Base-by-base conservation (phyloP, 1,140 invertebrate genomes). In the Ips nitidus region DNA sequence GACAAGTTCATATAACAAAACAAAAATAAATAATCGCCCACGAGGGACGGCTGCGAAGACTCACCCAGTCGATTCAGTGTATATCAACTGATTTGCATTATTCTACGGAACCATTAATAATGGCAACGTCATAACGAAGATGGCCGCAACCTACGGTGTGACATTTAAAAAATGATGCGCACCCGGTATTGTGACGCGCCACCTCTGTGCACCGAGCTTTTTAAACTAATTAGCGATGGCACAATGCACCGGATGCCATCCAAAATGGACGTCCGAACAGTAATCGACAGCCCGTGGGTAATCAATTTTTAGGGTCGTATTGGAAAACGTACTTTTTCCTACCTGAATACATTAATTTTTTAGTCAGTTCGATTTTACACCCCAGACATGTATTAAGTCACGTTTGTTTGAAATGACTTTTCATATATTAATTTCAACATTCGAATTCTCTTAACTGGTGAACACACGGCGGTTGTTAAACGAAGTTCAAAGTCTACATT, bases 171-270 rank as follows among this genome's bases (percentile, higher is more conserved):
- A 66, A 66, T 66, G 52, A 57, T 42, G 53, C 42, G 53, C 64
- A 66, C 64, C 64, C 64, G 64, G 64, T 37, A 36, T 47, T 58
- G n/a, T 66, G 64, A 66, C 64, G 64, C 41, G 53, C 39, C 36
- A 36, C 45, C 8, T 41, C 52, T 7, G 53, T 38, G 41, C 6
- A 37, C 52, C 52, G 45, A n/a, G 62, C 43, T 64, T 64, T 52
- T 37, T 50, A 50, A 50, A 50, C 45, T 50, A 50, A 50, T 50
- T 50, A 50, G 2, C 45, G 45, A 50, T 50, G 45, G 45, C 59
- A n/a, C 42, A 36, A 61, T 61, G 59, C 59, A 61, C 36, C 43
- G 42, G 59, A 41, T 36, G 42, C 47, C 42, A 45, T 61, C 41
- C 7, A 50, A 45, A 36, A 7, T 4, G 56, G 56, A 6, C 56